phyloP scores from a whole-genome alignment of 2,113 vertebrate species.

The Elgaria multicarinata region DNA sequence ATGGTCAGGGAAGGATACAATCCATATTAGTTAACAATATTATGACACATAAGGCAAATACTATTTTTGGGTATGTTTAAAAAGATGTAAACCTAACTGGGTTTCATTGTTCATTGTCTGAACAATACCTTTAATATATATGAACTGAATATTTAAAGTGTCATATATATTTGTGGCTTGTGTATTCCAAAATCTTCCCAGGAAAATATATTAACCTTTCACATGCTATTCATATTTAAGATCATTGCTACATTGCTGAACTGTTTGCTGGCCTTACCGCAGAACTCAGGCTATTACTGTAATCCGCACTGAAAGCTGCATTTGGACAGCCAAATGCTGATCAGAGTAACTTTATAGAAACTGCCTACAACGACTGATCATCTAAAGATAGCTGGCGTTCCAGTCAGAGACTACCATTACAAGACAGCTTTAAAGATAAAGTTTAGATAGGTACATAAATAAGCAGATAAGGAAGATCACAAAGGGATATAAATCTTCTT shows the following conservation, averaged over 20 bases:
- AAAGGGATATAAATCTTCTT: slow-evolving; percentile 52
- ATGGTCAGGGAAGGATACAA: too few relatives aligned
- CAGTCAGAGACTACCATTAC: slow-evolving; percentile 7
- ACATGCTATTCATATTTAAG: not conserved
- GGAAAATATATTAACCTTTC: not conserved
- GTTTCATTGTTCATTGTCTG: not conserved
- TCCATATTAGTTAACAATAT: not conserved
- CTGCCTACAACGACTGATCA: not conserved
- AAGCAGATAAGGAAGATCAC: slow-evolving; percentile 72
- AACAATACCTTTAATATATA: not conserved
- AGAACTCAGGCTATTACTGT: not conserved
- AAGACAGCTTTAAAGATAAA: slow-evolving; percentile 75
- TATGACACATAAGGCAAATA: not conserved
- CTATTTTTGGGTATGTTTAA: not conserved
- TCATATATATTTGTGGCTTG: not conserved
- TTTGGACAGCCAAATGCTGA: not conserved
- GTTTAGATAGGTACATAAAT: slow-evolving; percentile 78
- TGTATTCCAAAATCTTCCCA: not conserved
- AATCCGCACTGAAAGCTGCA: slow-evolving; percentile 11
- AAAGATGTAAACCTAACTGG: not conserved
- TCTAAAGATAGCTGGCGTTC: slow-evolving; percentile 62
- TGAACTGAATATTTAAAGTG: not conserved
- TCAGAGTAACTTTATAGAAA: not conserved
- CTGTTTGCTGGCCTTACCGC: not conserved
- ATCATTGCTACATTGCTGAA: not conserved